Percentiles rank a stretch among this genome's conserved stretches.
Conservation (phyloP, 2,797 vertebrate genomes). For the Adrianichthys oophorus region DNA sequence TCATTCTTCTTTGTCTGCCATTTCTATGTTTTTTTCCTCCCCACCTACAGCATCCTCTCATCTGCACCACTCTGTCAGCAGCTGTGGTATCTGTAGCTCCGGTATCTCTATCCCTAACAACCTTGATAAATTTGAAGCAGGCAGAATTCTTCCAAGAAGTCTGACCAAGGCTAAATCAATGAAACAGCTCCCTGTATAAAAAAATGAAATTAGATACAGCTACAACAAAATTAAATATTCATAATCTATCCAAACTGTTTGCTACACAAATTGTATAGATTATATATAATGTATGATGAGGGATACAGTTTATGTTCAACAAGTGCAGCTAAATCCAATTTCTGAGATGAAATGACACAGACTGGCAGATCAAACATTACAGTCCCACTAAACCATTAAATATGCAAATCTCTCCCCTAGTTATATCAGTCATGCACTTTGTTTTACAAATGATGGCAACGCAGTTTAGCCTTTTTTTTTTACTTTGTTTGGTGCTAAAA, state of each 20-base stretch:
- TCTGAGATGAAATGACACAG: not conserved
- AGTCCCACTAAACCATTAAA: conserved; percentile 1
- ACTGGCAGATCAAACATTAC: too few species aligned
- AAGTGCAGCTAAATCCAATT: not conserved
- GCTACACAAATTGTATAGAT: not conserved
- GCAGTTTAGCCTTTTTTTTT: conserved; percentile 3
- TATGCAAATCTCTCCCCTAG: not conserved
- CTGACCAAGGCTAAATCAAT: not conserved
- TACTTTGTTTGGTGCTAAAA: conserved; percentile 7
- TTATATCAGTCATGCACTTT: not conserved
- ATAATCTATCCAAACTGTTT: not conserved
- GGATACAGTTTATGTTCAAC: not conserved
- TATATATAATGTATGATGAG: not conserved
- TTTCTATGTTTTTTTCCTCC: not conserved
- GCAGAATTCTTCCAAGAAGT: not conserved
- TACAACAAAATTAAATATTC: not conserved
- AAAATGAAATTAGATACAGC: not conserved
- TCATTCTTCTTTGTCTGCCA: not conserved
- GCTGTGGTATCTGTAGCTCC: not conserved
- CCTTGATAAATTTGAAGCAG: conserved; percentile 1
- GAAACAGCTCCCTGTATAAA: not conserved
- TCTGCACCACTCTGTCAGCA: not conserved
- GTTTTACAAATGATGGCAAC: conserved; percentile 7
- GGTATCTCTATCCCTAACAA: not conserved
- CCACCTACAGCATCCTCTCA: not conserved